These are phyloP conservation scores for Sarcophaga caerulescens DNA, from an alignment of 2,888 invertebrate genomes.

Conservation along the genomic window DNA sequence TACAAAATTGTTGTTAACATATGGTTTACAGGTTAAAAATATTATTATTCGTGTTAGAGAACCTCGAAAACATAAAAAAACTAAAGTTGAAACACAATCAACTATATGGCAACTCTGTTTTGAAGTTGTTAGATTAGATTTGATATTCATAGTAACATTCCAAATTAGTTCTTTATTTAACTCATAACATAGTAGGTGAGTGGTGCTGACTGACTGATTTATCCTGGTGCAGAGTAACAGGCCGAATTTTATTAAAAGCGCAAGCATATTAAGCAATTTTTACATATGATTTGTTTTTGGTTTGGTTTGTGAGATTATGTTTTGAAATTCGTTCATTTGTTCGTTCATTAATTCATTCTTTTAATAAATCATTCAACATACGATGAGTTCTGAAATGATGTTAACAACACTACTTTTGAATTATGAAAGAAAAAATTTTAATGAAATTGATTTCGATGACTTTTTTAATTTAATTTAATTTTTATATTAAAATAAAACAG, in stretches of 20 bases:
- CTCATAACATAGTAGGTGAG: constrained; percentile 73
- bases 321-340: constrained; percentile 74
- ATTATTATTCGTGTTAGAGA: constrained; percentile 49
- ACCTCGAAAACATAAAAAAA: constrained; percentile 18
- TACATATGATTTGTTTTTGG: constrained; percentile 63
- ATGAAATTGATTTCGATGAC: neutral
- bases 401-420: neutral
- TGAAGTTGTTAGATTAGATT: constrained; percentile 51
- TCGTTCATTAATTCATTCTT: constrained; percentile 18
- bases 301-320: constrained; percentile 73
- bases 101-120: constrained; percentile 1
- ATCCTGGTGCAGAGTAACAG: constrained; percentile 72
- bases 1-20: neutral
- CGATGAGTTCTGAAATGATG: constrained; percentile 6
- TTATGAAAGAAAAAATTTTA: constrained; percentile 7
- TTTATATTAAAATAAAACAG: neutral
- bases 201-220: constrained; percentile 64
- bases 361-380: neutral
- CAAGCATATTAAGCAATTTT: constrained; percentile 77
- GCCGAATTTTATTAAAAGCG: constrained; percentile 74
- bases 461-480: neutral
- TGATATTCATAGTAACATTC: constrained; percentile 52
- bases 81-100: constrained; percentile 29
- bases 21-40: neutral
- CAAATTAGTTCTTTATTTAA: constrained; percentile 48